Evolutionary conservation across 2,113 vertebrate genomes (phyloP).

Genomic region (Phocoena phocoena): DNA sequence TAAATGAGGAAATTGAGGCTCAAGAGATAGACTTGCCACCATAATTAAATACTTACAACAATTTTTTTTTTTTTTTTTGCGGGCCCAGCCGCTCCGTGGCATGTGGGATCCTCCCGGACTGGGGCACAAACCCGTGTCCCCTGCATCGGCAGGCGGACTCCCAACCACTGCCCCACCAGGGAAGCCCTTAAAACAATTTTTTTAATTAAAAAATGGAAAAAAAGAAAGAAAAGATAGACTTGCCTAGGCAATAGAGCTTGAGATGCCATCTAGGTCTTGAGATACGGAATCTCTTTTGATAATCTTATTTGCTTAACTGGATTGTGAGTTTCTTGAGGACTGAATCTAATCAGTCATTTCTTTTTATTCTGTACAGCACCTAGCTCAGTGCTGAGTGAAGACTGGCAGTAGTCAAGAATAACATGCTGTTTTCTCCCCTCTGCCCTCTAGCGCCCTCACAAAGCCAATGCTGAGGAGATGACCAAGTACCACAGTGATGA

Average conservation of each 20-base stretch:
- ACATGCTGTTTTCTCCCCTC: neutral
- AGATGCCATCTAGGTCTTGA: neutral
- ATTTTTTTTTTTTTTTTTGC: neutral
- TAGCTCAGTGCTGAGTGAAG: neutral
- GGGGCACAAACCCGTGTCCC: too few species aligned
- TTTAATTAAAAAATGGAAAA: neutral
- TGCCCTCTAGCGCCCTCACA: slow-evolving; percentile 93
- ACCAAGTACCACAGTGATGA: slow-evolving; percentile 99
- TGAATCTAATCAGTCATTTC: neutral
- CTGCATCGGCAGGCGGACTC: too few species aligned
- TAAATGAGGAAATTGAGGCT: slow-evolving; percentile 23
- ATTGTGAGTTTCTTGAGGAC: neutral
- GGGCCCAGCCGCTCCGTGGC: too few species aligned
- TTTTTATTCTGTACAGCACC: neutral
- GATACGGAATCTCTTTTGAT: neutral
- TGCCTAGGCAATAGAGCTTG: neutral
- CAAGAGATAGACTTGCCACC: neutral
- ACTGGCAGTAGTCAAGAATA: neutral
- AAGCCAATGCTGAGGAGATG: slow-evolving; percentile 98
- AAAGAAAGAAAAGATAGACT: neutral
- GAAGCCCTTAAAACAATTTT: neutral
- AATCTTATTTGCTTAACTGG: slow-evolving; percentile 16
- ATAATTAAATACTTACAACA: neutral
- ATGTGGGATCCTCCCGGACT: too few species aligned
- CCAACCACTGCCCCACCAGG: too few species aligned